A percentile compares a stretch with the other conserved stretches of the same genome.
These are phyloP conservation scores for Leptoteleia sp. DNA, from an alignment of 1,140 invertebrate species.

Conservation along the genomic window DNA sequence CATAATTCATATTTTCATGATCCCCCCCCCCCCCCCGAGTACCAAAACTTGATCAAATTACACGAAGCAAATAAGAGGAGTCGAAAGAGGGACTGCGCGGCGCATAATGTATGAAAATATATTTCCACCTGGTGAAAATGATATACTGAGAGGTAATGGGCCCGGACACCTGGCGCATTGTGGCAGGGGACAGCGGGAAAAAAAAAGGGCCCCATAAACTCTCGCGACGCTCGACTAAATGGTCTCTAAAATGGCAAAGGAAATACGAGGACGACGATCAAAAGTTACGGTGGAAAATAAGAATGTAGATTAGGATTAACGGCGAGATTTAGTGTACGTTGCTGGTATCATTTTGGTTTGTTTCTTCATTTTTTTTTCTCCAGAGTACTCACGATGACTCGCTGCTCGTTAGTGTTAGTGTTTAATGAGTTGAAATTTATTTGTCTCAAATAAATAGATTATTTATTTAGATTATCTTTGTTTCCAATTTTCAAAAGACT, in stretches of 20 bases:
- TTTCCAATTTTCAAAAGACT: too few relatives aligned
- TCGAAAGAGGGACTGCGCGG: constrained; percentile 13
- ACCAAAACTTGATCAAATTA: constrained; percentile 58
- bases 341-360: too few relatives aligned
- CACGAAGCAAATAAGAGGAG: constrained; percentile 51
- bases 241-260: constrained; percentile 63
- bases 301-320: constrained; percentile 64
- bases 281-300: constrained; percentile 45
- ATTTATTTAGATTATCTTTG: too few relatives aligned
- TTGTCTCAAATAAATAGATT: too few relatives aligned
- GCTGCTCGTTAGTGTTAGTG: too few relatives aligned
- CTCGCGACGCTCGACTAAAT: constrained; percentile 63
- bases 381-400: not conserved
- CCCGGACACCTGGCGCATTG: constrained; percentile 67
- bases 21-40: constrained; percentile 5
- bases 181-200: constrained; percentile 26
- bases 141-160: constrained; percentile 70
- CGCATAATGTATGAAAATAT: constrained; percentile 61
- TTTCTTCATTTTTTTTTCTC: not conserved
- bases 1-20: constrained; percentile 61
- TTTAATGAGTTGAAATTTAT: too few relatives aligned
- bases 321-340: constrained; percentile 1
- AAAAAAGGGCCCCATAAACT: constrained; percentile 66
- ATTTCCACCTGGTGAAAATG: constrained; percentile 69
- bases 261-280: constrained; percentile 31